A percentile compares a stretch with the other conserved stretches of the same genome.
Evolutionary conservation across 2,797 vertebrate species (phyloP).

Genomic region (Mormyrops boulengeri): DNA sequence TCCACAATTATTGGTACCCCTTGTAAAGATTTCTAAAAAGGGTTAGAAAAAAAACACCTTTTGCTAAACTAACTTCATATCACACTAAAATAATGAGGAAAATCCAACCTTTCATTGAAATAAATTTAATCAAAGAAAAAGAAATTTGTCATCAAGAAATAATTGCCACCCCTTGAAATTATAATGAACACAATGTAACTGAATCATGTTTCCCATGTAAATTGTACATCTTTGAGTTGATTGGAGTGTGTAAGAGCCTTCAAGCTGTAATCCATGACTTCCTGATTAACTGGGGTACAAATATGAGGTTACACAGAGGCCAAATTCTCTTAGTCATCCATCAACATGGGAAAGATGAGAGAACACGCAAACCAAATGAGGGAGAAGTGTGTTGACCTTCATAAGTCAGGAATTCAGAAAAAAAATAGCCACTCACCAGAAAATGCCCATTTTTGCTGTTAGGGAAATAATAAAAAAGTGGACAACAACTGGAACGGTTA

Average conservation of each 20-base stretch:
- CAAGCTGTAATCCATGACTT: no score
- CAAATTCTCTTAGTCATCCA: no score
- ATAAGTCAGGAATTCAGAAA: background rate
- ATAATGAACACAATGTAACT: no score
- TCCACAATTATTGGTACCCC: background rate
- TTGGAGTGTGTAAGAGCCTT: no score
- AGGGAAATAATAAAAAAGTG: background rate
- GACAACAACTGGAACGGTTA: background rate
- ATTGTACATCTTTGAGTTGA: no score
- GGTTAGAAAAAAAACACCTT: background rate
- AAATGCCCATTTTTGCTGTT: background rate
- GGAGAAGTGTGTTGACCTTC: background rate
- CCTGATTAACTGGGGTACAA: no score
- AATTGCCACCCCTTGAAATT: no score
- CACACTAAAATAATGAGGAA: background rate
- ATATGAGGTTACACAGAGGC: no score
- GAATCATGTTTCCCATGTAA: no score
- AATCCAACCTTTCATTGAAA: background rate
- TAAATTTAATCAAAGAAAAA: background rate
- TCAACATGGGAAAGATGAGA: background rate
- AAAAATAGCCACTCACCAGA: background rate
- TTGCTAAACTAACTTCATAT: background rate
- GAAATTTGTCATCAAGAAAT: background rate
- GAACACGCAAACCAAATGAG: background rate
- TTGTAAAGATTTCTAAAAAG: background rate